phyloP scores from a whole-genome alignment of 2,113 vertebrate species.

The Cathartes aura region DNA sequence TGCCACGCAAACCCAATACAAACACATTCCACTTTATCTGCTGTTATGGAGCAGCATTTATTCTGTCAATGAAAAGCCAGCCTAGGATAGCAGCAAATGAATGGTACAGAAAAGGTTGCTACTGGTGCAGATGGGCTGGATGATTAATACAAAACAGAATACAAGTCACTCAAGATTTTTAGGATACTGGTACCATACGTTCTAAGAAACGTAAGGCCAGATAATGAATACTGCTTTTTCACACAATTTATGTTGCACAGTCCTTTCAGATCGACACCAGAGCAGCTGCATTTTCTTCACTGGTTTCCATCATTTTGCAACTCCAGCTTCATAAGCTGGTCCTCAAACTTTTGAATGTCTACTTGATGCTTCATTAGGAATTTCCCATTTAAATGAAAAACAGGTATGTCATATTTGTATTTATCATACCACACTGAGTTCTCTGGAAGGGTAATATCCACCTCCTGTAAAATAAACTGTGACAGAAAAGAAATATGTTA shows the following conservation, averaged over 20 bases:
- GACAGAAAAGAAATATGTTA: conserved; percentile 7
- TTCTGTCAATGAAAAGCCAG: conserved; percentile 23
- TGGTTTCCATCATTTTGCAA: not conserved
- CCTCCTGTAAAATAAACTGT: conserved; percentile 87
- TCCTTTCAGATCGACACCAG: not conserved
- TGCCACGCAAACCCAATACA: not conserved
- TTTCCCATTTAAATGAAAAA: conserved; percentile 87
- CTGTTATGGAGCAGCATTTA: conserved; percentile 14
- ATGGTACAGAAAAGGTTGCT: not conserved
- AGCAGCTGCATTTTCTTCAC: not conserved
- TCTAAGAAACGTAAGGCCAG: not conserved
- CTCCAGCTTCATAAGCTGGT: conserved; percentile 74
- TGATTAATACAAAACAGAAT: not conserved
- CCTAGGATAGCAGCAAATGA: not conserved
- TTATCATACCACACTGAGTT: conserved; percentile 82
- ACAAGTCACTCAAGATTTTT: not conserved
- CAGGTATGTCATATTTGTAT: conserved; percentile 87
- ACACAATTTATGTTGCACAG: not conserved
- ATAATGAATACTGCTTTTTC: not conserved
- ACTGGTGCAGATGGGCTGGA: not conserved
- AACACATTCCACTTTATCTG: conserved; percentile 27
- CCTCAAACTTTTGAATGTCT: conserved; percentile 79
- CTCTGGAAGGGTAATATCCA: conserved; percentile 85
- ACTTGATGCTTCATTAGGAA: conserved; percentile 89
- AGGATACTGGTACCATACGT: accelerated